Base-by-base conservation (phyloP, 2,888 invertebrate species). In the Tipula unca region DNA sequence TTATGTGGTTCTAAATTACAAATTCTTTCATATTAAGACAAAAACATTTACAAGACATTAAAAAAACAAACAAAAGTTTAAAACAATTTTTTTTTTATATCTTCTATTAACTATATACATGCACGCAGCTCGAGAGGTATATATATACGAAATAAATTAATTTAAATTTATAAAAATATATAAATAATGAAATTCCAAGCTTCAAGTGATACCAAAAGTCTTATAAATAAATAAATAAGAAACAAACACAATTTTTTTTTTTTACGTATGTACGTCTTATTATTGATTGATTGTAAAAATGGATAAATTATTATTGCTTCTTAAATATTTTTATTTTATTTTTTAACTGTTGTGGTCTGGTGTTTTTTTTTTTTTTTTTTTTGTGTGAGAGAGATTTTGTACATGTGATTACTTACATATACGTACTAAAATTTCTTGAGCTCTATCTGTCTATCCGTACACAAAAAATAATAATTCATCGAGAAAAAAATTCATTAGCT, bases 11-110 rank as follows among this genome's bases (percentile, higher is more conserved):
- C 69, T 20, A 69, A 69, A 69, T 69, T 69, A 69, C 20, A 69
- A 69, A 69, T 69, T 69, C 69, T 69, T 69, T 69, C 69, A n/a
- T n/a, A n/a, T 69, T 69, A 69, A 69, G 69, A 69, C 69, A 69
- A 54, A 54, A 20, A 20, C 69, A 69, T 69, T 54, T 54, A 54
- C 17, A 69, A 25, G 69, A 69, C 8, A 25, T 69, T 69, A 69
- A 25, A 25, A 69, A 69, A 69, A 69, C 69, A 69, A 69, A 69
- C 69, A 69, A 69, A 69, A 25, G 2, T 8, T 69, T 69, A n/a
- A 48, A 48, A n/a, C n/a, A n/a, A n/a, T n/a, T 48, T 48, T 39
- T 48, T 39, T 10, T 48, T 1, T 48, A 48, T 48, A 14, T 48
- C n/a, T 14, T n/a, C n/a, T n/a, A n/a, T n/a, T n/a, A n/a, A n/a